Percentiles rank a stretch among this genome's conserved stretches.
Evolutionary conservation across 1,140 invertebrate species (phyloP).

Genomic region (Caerostris extrusa): DNA sequence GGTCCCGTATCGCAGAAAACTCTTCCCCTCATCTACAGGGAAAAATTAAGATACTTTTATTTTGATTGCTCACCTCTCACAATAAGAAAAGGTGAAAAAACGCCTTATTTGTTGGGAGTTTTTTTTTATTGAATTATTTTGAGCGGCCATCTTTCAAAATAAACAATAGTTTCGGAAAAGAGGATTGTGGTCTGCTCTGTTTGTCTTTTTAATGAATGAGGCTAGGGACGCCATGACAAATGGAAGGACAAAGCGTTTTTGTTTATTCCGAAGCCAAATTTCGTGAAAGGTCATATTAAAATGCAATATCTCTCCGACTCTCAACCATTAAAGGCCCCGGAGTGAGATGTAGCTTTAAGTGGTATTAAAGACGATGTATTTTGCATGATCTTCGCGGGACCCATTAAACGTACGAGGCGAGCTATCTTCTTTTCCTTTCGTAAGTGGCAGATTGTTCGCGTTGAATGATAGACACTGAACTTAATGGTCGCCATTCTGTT

Average conservation of each 20-base stretch:
- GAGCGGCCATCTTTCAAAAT: slow-evolving; percentile 46
- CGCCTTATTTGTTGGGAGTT: not conserved
- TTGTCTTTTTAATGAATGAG: slow-evolving; percentile 74
- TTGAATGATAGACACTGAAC: slow-evolving; percentile 78
- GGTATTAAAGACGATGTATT: slow-evolving; percentile 77
- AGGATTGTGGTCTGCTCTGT: slow-evolving; percentile 55
- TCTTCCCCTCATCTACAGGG: slow-evolving; percentile 37
- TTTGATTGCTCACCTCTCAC: not conserved
- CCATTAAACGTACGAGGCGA: slow-evolving; percentile 65
- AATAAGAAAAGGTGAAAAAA: slow-evolving; percentile 7
- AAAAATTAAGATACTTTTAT: slow-evolving; percentile 50
- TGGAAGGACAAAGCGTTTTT: slow-evolving; percentile 69
- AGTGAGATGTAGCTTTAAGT: slow-evolving; percentile 70
- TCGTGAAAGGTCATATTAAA: slow-evolving; percentile 72
- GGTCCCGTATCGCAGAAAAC: slow-evolving; percentile 7
- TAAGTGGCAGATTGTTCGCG: slow-evolving; percentile 77
- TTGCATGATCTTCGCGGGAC: slow-evolving; percentile 54
- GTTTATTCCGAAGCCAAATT: slow-evolving; percentile 47
- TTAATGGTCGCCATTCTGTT: slow-evolving; percentile 77
- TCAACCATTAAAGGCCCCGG: slow-evolving; percentile 62
- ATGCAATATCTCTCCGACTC: slow-evolving; percentile 71
- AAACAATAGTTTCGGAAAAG: slow-evolving; percentile 65
- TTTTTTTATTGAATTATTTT: not conserved
- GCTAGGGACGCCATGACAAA: slow-evolving; percentile 58
- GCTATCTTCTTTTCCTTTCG: slow-evolving; percentile 41